These are phyloP conservation scores for Phortica okadai DNA, from an alignment of 2,888 invertebrate genomes.

Conservation along the genomic window DNA sequence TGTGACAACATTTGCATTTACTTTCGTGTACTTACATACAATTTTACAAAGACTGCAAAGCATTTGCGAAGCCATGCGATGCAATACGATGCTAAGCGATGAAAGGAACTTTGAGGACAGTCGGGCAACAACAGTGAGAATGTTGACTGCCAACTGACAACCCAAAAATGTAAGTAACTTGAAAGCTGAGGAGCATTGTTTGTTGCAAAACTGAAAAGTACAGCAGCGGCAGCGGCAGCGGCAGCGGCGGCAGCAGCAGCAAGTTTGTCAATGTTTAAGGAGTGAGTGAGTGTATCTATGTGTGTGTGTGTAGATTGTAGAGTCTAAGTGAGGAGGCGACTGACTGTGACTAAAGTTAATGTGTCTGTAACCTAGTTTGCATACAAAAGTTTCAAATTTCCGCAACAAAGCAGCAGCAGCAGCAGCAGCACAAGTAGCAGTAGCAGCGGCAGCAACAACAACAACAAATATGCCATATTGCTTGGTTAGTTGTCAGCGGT, in stretches of 20 bases:
- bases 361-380: slow-evolving; percentile 37
- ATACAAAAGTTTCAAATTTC: slow-evolving; percentile 37
- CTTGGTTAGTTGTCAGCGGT: not conserved
- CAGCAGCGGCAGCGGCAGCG: not conserved
- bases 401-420: slow-evolving; percentile 25
- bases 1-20: slow-evolving; percentile 33
- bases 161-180: slow-evolving; percentile 20
- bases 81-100: not conserved
- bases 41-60: not conserved
- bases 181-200: slow-evolving; percentile 9
- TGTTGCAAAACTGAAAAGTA: slow-evolving; percentile 3
- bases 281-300: slow-evolving; percentile 31
- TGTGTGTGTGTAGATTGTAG: not conserved
- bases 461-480: not conserved
- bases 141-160: not conserved
- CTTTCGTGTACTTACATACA: slow-evolving; percentile 16
- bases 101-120: not conserved
- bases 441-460: not conserved
- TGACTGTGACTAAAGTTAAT: slow-evolving; percentile 33
- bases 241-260: not conserved
- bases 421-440: not conserved
- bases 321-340: not conserved
- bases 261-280: slow-evolving; percentile 40
- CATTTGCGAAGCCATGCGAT: not conserved
- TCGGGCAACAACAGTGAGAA: not conserved